A percentile compares a stretch with the other conserved stretches of the same genome.
Conservation (phyloP, 1,140 invertebrate genomes). For the Drosophila nikananu region DNA sequence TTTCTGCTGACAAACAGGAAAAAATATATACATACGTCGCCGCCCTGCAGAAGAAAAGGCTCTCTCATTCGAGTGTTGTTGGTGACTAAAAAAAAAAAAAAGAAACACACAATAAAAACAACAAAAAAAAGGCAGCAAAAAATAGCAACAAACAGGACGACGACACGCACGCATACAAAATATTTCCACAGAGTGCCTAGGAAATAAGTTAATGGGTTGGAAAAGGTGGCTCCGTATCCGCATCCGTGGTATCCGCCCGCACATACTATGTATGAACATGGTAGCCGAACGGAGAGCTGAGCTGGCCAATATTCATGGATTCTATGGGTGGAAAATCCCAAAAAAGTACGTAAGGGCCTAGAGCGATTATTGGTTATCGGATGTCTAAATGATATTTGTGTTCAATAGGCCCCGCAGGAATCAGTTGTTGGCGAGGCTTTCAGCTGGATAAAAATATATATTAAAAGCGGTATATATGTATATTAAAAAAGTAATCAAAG, state of each 20-base stretch:
- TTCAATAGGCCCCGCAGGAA: constrained; percentile 6
- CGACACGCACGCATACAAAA: constrained; percentile 73
- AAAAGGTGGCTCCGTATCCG: constrained; percentile 27
- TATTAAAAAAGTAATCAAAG: no score
- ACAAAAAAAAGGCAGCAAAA: constrained; percentile 24
- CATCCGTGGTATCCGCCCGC: constrained; percentile 13
- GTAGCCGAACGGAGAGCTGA: not conserved
- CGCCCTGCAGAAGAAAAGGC: constrained; percentile 15
- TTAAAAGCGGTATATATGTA: not conserved
- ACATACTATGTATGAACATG: not conserved
- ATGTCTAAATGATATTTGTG: constrained; percentile 15
- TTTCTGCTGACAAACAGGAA: constrained; percentile 70
- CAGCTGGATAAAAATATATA: not conserved
- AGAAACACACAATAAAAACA: constrained; percentile 14
- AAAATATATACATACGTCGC: constrained; percentile 43
- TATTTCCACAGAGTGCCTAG: constrained; percentile 24
- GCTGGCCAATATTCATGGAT: constrained; percentile 11
- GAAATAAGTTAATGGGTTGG: constrained; percentile 33
- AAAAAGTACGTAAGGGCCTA: constrained; percentile 19
- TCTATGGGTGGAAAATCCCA: constrained; percentile 5
- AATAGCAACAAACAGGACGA: constrained; percentile 25
- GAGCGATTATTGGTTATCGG: constrained; percentile 18
- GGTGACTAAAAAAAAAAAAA: constrained; percentile 9
- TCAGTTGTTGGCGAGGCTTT: not conserved
- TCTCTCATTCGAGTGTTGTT: constrained; percentile 6